These are phyloP conservation scores for Cacatua alba DNA, from an alignment of 2,113 vertebrate species.

Conservation along the genomic window DNA sequence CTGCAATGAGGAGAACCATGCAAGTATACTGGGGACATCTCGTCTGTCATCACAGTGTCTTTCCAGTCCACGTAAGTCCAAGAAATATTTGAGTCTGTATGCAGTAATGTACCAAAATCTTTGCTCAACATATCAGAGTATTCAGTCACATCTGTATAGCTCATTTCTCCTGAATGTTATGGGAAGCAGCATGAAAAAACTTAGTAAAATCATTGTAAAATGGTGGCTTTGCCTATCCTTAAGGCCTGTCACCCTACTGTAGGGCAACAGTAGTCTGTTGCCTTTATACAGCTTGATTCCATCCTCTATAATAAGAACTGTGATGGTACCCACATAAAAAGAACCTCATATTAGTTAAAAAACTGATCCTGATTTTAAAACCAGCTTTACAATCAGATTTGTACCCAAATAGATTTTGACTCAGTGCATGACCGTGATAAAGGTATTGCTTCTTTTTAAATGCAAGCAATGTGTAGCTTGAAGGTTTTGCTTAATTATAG, in stretches of 20 bases:
- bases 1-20: neutral
- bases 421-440: neutral
- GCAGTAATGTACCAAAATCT: neutral
- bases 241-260: neutral
- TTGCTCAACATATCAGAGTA: neutral
- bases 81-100: neutral
- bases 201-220: neutral
- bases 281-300: neutral
- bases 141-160: neutral
- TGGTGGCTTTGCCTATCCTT: neutral
- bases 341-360: neutral
- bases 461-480: neutral
- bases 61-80: neutral
- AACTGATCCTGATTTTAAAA: neutral
- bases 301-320: neutral
- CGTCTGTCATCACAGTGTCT: neutral
- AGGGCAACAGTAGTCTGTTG: neutral
- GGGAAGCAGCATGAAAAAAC: neutral
- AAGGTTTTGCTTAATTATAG: slow-evolving; percentile 32
- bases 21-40: neutral
- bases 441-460: neutral
- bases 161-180: neutral
- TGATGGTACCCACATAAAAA: neutral
- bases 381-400: neutral
- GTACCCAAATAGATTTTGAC: neutral